phyloP scores from a whole-genome alignment of 2,888 invertebrate species.

The Hybos culiciformis region DNA sequence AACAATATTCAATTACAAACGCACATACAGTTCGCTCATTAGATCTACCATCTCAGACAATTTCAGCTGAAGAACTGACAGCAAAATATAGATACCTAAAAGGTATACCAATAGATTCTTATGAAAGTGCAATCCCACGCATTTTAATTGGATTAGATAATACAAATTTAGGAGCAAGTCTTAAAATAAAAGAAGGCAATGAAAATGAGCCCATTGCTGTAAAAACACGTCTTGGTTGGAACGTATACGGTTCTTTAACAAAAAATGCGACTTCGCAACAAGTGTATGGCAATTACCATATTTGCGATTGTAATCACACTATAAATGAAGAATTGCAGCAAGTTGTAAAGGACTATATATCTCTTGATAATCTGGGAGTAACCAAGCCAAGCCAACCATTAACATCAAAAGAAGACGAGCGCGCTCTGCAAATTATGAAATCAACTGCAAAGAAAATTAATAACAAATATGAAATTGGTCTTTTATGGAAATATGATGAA shows the following conservation, averaged over 20 bases:
- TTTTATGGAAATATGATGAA: slow-evolving; percentile 16
- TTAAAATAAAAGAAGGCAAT: slow-evolving; percentile 4
- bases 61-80: background rate
- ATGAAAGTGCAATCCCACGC: slow-evolving; percentile 7
- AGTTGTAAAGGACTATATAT: slow-evolving; percentile 3
- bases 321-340: slow-evolving; percentile 6
- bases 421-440: slow-evolving; percentile 10
- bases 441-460: slow-evolving; percentile 8
- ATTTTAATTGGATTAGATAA: slow-evolving; percentile 8
- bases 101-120: slow-evolving; percentile 9
- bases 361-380: slow-evolving; percentile 5
- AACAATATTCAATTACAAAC: too few species aligned
- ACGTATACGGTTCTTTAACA: slow-evolving; percentile 4
- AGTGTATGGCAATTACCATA: slow-evolving; percentile 6
- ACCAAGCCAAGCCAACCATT: slow-evolving; percentile 1
- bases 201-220: slow-evolving; percentile 1
- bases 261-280: too few species aligned
- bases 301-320: slow-evolving; percentile 1
- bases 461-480: slow-evolving; percentile 13
- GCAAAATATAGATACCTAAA: slow-evolving; percentile 4
- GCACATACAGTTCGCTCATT: background rate
- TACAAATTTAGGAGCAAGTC: background rate
- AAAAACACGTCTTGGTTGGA: slow-evolving; percentile 10
- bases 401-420: slow-evolving; percentile 8
- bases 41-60: slow-evolving; percentile 1